Percentiles rank a stretch among this genome's conserved stretches.
Evolutionary conservation across 2,797 vertebrate species (phyloP).

Genomic region (Falco berigora): DNA sequence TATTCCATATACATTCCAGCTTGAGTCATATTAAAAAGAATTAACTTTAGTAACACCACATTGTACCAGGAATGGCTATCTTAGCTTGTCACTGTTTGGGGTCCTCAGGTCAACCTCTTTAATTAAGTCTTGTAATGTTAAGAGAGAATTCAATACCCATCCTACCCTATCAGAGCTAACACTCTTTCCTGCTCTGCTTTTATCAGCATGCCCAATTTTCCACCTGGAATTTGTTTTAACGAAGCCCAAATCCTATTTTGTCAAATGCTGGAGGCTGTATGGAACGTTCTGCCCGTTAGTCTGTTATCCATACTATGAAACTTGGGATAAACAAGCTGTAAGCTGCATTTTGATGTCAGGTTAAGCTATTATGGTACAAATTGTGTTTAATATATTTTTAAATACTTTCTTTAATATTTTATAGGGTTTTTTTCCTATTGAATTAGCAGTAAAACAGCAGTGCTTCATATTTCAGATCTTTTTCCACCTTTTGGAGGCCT

Average conservation of each 20-base stretch:
- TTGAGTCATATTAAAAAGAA: slow-evolving; percentile 14
- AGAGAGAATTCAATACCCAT: slow-evolving; percentile 61
- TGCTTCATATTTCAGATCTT: slow-evolving; percentile 61
- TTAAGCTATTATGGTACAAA: slow-evolving; percentile 67
- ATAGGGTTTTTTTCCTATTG: slow-evolving; percentile 57
- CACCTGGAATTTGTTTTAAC: slow-evolving; percentile 67
- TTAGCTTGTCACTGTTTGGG: slow-evolving; percentile 33
- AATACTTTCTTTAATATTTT: slow-evolving; percentile 71
- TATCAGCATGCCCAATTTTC: slow-evolving; percentile 65
- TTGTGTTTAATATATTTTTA: slow-evolving; percentile 69
- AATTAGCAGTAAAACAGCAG: slow-evolving; percentile 62
- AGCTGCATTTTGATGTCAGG: slow-evolving; percentile 40
- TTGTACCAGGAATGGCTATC: slow-evolving; percentile 31
- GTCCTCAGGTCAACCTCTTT: slow-evolving; percentile 67
- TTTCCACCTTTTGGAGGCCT: slow-evolving; percentile 53
- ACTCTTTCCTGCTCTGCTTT: slow-evolving; percentile 56
- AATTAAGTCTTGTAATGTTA: slow-evolving; percentile 66
- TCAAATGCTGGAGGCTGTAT: slow-evolving; percentile 23
- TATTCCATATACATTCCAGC: background rate
- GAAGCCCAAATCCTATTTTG: slow-evolving; percentile 62
- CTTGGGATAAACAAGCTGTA: slow-evolving; percentile 43
- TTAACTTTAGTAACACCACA: slow-evolving; percentile 27
- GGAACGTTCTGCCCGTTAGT: slow-evolving; percentile 31
- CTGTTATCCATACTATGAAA: background rate
- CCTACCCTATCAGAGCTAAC: slow-evolving; percentile 58